A percentile compares a stretch with the other conserved stretches of the same genome.
phyloP scores from a whole-genome alignment of 92 coral and sea anemone genomes.

The Plumapathes pennacea region DNA sequence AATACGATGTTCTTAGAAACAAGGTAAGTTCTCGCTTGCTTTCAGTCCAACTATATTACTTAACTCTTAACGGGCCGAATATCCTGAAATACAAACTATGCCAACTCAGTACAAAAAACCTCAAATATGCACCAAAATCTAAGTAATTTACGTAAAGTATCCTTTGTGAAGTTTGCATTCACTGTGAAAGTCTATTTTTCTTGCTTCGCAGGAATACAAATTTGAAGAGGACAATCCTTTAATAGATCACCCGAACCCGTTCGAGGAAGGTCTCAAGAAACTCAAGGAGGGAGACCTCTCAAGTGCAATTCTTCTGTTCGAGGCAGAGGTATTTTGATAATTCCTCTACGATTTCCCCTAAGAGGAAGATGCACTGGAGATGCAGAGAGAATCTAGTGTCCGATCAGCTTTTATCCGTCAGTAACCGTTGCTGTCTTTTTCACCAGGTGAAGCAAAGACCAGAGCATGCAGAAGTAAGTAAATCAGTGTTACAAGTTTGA shows the following conservation, averaged over 20 bases:
- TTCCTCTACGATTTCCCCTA: background rate
- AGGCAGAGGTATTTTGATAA: slow-evolving; percentile 71
- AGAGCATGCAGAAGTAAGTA: slow-evolving; percentile 86
- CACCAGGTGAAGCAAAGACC: slow-evolving; percentile 80
- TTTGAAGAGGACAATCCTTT: slow-evolving; percentile 95
- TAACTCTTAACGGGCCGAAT: too few species aligned
- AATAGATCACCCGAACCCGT: slow-evolving; percentile 88
- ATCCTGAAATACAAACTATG: too few species aligned
- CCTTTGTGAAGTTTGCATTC: background rate
- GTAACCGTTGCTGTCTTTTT: too few species aligned
- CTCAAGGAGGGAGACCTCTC: slow-evolving; percentile 89
- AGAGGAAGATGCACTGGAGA: background rate
- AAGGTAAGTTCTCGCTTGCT: slow-evolving; percentile 30
- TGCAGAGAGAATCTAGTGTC: too few species aligned
- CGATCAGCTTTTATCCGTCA: too few species aligned
- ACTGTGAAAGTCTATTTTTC: background rate
- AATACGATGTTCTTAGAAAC: slow-evolving; percentile 58
- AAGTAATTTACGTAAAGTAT: background rate
- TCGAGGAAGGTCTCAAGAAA: slow-evolving; percentile 95
- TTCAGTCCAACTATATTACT: too few species aligned
- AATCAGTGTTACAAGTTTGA: too few species aligned
- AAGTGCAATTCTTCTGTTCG: slow-evolving; percentile 90
- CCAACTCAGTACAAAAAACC: too few species aligned
- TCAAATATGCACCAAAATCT: too few species aligned
- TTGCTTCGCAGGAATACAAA: slow-evolving; percentile 59